Base-by-base conservation (phyloP, 2,888 invertebrate species). In the Philaethria dido region DNA sequence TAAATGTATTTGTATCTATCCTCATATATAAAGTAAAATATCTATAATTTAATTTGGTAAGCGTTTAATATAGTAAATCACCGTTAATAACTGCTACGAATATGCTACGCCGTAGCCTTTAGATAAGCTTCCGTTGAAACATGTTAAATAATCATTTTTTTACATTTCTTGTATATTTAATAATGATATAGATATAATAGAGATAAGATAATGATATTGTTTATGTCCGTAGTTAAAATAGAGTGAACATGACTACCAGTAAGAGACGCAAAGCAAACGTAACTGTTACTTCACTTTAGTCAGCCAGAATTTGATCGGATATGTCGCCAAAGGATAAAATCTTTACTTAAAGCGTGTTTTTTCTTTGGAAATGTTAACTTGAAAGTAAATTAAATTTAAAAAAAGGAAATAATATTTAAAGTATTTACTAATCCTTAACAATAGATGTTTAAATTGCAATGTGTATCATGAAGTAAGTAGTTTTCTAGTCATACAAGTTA, bases 31-130 rank as follows among this genome's bases (percentile, higher is more conserved):
- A 39, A 11, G 3, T 13, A 13, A 39, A 39, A 13, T n/a, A n/a
- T 13, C 3, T 11, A 60, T 11, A 13, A 3, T 18, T 36, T 16
- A 16, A 44, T 6, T 13, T 14, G n/a, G 18, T 14, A 45, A 45
- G 11, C 16, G 22, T 1, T 29, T 45, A 45, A 16, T 59, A 3
- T 13, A 29, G 29, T 45, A 45, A 29, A 18, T 25, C 16, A 13
- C 16, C 29, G 22, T 29, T 45, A 25, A 13, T 3, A 47, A 22
- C 18, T 16, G 59, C 64, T 65, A 65, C 64, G 59, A 65, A n/a
- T 29, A 1, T 20, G 59, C 64, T 65, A 65, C 64, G 64, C 25
- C 64, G 64, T 65, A 65, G 64, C n/a, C 16, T 6, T 33, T 60
- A 42, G 20, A 57, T 14, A 20, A 57, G 2, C 9, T n/a, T 20